Base-by-base conservation (phyloP, 1,140 invertebrate species). In the Leptoteleia sp. region DNA sequence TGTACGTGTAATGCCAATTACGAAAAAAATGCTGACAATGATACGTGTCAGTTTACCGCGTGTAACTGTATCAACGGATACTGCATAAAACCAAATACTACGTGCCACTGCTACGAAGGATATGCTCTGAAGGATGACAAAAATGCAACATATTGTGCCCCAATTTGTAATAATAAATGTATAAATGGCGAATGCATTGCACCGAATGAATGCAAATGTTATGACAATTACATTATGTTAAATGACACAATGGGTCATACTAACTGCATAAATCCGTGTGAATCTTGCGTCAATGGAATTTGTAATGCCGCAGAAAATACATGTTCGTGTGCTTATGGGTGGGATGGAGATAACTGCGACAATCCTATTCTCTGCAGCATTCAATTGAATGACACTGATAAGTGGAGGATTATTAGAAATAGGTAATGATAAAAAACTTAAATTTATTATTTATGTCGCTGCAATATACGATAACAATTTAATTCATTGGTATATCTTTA, bases 141-240 rank as follows among this genome's bases (percentile, higher is more conserved):
- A 15, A 78, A 78, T 11, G 11, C 3, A 12, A 65, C 59, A n/a
- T 11, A 48, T 22, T 68, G 54, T 29, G 16, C 22, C n/a, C 43
- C 61, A 45, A 38, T 38, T 16, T 82, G 81, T 45, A 57, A 50
- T 0, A 50, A 43, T 4, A 52, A 15, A 4, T 89, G 87, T 31
- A 31, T 33, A 0, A 81, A 86, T 40, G 83, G 82, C 0, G 43
- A 45, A 1, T 89, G 87, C 40, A 17, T 81, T 0, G 79, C 76
- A 1, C 84, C 87, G 0, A 38, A 79, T 4, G 50, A 64, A 0
- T 89, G 87, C 42, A 37, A 31, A 1, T 89, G 87, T 62, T 9
- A 79, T 25, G 38, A 67, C 4, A 48, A 67, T 31, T 42, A 67
- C 19, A 19, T 54, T 61, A 8, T 61, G 22, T 0, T 40, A 1